Evolutionary conservation across 1,140 invertebrate genomes (phyloP).

Genomic region (Steinernema khuongi): DNA sequence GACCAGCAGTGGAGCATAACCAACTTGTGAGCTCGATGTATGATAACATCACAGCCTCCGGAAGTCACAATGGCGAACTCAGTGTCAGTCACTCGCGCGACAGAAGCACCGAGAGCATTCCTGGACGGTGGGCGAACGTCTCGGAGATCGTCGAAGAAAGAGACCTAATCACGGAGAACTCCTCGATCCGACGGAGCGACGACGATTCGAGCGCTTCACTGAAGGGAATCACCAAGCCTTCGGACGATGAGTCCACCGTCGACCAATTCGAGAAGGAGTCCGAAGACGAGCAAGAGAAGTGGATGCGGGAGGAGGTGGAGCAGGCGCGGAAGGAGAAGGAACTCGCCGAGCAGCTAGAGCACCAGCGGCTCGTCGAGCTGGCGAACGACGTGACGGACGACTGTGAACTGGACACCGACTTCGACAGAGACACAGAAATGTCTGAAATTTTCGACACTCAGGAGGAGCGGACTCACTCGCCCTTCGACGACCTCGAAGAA

Average conservation of each 20-base stretch:
- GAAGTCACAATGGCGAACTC: background rate
- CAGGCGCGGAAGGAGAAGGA: background rate
- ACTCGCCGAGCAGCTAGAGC: background rate
- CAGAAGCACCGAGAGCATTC: background rate
- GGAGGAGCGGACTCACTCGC: background rate
- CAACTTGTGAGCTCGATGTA: background rate
- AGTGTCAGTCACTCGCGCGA: background rate
- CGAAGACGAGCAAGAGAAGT: background rate
- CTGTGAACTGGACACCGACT: background rate
- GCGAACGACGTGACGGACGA: background rate
- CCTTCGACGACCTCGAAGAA: background rate
- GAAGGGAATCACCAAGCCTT: background rate
- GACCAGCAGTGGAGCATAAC: no score
- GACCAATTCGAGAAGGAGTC: background rate
- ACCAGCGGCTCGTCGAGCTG: background rate
- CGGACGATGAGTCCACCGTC: background rate
- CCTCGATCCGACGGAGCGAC: background rate
- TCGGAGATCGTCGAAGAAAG: slow-evolving; percentile 9
- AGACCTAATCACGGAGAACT: background rate
- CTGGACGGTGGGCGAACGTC: background rate
- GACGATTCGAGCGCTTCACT: background rate
- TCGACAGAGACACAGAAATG: background rate
- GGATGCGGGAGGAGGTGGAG: background rate
- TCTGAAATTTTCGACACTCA: background rate
- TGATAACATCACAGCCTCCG: background rate